A percentile compares a stretch with the other conserved stretches of the same genome.
These are phyloP conservation scores for Cygnus olor DNA, from an alignment of 2,797 vertebrate species.

Conservation along the genomic window DNA sequence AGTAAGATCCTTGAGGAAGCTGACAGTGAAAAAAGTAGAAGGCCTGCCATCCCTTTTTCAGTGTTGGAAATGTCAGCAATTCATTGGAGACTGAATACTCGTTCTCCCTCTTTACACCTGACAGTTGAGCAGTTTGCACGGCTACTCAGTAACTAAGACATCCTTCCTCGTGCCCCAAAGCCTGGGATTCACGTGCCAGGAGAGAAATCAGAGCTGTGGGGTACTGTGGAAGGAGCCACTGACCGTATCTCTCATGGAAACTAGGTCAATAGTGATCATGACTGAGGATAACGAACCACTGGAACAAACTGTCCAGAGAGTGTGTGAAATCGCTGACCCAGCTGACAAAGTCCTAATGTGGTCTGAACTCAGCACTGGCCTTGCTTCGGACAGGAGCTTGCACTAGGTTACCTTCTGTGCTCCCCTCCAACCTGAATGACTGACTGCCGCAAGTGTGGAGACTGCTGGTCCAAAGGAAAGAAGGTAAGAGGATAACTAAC, in stretches of 20 bases:
- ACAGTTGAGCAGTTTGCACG: not conserved
- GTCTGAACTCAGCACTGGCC: not conserved
- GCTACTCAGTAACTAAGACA: not conserved
- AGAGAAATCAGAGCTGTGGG: fast-evolving
- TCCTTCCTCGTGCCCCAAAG: not conserved
- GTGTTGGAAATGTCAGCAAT: not conserved
- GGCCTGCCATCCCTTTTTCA: not conserved
- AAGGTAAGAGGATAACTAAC: not conserved
- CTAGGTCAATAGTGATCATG: not conserved
- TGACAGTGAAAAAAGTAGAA: not conserved
- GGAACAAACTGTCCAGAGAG: fast-evolving
- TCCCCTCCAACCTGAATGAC: not conserved
- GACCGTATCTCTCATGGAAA: not conserved
- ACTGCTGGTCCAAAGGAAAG: not conserved
- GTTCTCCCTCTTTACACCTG: not conserved
- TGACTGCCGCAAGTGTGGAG: not conserved
- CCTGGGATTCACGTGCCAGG: not conserved
- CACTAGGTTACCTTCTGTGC: not conserved
- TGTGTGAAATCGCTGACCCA: fast-evolving
- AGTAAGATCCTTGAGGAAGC: not conserved
- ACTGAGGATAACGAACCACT: not conserved
- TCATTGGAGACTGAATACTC: not conserved
- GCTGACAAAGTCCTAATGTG: not conserved
- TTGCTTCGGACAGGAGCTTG: not conserved
- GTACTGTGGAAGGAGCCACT: not conserved